These are phyloP conservation scores for Sinocyclocheilus maitianheensis DNA, from an alignment of 2,113 vertebrate genomes.

Conservation along the genomic window DNA sequence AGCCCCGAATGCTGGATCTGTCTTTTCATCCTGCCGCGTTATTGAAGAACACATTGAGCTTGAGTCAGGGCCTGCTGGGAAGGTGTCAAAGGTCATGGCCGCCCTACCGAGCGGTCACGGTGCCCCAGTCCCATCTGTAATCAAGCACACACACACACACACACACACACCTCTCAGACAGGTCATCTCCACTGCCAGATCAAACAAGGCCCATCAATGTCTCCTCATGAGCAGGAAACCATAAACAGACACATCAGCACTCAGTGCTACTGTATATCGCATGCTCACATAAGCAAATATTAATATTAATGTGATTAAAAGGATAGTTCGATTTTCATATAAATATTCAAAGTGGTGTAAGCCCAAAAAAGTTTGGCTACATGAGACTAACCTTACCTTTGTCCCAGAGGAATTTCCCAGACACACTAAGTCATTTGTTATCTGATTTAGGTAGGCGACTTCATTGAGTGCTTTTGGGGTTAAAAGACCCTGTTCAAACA, in stretches of 20 bases:
- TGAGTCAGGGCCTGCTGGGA: conserved; percentile 51
- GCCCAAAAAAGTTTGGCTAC: not conserved
- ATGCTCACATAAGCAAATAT: conserved; percentile 43
- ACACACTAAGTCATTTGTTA: conserved; percentile 39
- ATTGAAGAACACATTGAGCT: conserved; percentile 48
- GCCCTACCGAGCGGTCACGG: conserved; percentile 48
- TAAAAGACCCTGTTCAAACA: conserved; percentile 62
- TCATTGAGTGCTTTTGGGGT: conserved; percentile 64
- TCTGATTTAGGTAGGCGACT: conserved; percentile 68
- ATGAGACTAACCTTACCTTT: not conserved
- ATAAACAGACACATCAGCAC: conserved; percentile 65
- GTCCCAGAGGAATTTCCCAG: conserved; percentile 42
- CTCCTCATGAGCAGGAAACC: conserved; percentile 71
- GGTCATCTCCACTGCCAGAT: not conserved
- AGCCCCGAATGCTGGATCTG: conserved; percentile 31
- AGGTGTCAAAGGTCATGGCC: conserved; percentile 52
- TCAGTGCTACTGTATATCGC: not conserved
- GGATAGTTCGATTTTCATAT: not conserved
- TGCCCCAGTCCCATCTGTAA: conserved; percentile 46
- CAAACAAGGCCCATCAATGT: conserved; percentile 59
- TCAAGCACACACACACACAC: conserved; percentile 19
- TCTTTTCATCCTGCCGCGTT: conserved; percentile 53
- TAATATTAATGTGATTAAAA: no score
- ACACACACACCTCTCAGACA: not conserved
- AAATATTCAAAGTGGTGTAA: not conserved